Percentiles rank a stretch among this genome's conserved stretches.
phyloP scores from a whole-genome alignment of 2,113 vertebrate genomes.

The Bos taurus region ARS-UCD2.0 NC_037349.1:48274001-48274500 shows the following conservation, averaged over 20 bases:
- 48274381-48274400: constrained; percentile 51
- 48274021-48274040: constrained; percentile 39
- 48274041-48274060: constrained; percentile 61
- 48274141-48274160: constrained; percentile 49
- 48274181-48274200: constrained; percentile 13
- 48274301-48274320: background rate
- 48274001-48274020: constrained; percentile 29
- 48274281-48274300: constrained; percentile 6
- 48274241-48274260: constrained; percentile 22
- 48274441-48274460: constrained; percentile 37
- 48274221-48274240: background rate
- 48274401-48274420: constrained; percentile 46
- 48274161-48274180: constrained; percentile 29
- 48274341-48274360: constrained; percentile 47
- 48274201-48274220: constrained; percentile 11
- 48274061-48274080: constrained; percentile 42
- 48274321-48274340: constrained; percentile 66
- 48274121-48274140: background rate
- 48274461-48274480: constrained; percentile 73
- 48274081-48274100: background rate
- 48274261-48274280: background rate
- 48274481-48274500: constrained; percentile 74
- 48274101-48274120: constrained; percentile 38
- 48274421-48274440: constrained; percentile 54
- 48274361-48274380: constrained; percentile 51